phyloP scores from a whole-genome alignment of 2,113 vertebrate species.

The Psammodynastes pulverulentus region DNA sequence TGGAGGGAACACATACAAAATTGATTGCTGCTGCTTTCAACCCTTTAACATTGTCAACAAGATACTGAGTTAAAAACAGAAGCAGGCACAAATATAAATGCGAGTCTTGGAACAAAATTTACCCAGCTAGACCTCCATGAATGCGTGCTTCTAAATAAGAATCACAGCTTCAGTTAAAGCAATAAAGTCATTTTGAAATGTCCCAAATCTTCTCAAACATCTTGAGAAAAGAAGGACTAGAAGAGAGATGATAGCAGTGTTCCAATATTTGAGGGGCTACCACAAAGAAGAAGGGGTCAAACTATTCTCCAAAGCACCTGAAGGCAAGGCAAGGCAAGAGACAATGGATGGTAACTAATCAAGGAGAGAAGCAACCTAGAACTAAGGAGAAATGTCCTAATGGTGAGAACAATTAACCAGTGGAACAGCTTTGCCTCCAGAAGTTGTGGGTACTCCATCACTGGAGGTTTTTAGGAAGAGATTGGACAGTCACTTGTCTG shows the following conservation, averaged over 20 bases:
- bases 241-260: background rate
- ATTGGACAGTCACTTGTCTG: too few species aligned
- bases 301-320: too few species aligned
- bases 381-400: too few species aligned
- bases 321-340: too few species aligned
- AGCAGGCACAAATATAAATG: constrained; percentile 4
- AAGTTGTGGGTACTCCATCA: too few species aligned
- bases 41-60: background rate
- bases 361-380: too few species aligned
- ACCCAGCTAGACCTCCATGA: background rate
- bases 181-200: background rate
- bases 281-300: background rate
- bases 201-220: background rate
- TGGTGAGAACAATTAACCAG: too few species aligned
- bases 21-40: constrained; percentile 6
- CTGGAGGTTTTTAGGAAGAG: too few species aligned
- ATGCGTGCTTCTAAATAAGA: background rate
- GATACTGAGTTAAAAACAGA: constrained; percentile 10
- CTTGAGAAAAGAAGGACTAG: background rate
- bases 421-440: too few species aligned
- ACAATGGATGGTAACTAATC: too few species aligned
- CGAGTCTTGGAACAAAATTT: background rate
- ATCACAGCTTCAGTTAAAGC: background rate
- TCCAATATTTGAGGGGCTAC: background rate
- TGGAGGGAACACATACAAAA: constrained; percentile 1